These are phyloP conservation scores for Scaptomyza polygonia DNA, from an alignment of 2,888 invertebrate species.

Conservation along the genomic window DNA sequence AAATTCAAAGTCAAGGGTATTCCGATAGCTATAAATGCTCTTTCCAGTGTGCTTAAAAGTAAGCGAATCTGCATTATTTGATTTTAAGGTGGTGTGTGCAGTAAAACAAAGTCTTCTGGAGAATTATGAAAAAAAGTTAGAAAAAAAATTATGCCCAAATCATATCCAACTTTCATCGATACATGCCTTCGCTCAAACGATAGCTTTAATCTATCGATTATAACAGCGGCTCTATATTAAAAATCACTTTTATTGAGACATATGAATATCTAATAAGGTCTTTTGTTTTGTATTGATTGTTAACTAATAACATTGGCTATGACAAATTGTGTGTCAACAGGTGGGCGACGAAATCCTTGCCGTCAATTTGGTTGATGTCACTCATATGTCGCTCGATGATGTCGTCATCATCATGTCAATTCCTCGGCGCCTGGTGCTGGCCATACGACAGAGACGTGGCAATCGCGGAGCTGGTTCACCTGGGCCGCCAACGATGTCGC, in stretches of 20 bases:
- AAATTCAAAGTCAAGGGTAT: too few relatives aligned
- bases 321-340: slow-evolving; percentile 79
- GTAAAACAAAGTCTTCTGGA: background rate
- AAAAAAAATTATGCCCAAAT: background rate
- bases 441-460: slow-evolving; percentile 94
- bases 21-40: too few relatives aligned
- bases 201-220: background rate
- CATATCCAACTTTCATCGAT: background rate
- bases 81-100: too few relatives aligned
- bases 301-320: background rate
- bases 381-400: slow-evolving; percentile 98
- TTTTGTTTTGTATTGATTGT: background rate
- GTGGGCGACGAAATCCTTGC: slow-evolving; percentile 99
- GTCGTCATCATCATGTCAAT: slow-evolving; percentile 99
- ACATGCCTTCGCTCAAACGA: background rate
- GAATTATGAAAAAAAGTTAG: background rate
- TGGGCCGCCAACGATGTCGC: slow-evolving; percentile 85
- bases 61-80: too few relatives aligned
- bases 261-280: background rate
- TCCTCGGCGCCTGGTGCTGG: slow-evolving; percentile 96
- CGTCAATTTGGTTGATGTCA: slow-evolving; percentile 98
- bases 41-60: too few relatives aligned
- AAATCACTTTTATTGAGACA: background rate
- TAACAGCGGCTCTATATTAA: background rate
- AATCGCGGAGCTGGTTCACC: slow-evolving; percentile 84